Conservation (phyloP, 2,797 vertebrate species). For the Ctenosaura bakeri region DNA sequence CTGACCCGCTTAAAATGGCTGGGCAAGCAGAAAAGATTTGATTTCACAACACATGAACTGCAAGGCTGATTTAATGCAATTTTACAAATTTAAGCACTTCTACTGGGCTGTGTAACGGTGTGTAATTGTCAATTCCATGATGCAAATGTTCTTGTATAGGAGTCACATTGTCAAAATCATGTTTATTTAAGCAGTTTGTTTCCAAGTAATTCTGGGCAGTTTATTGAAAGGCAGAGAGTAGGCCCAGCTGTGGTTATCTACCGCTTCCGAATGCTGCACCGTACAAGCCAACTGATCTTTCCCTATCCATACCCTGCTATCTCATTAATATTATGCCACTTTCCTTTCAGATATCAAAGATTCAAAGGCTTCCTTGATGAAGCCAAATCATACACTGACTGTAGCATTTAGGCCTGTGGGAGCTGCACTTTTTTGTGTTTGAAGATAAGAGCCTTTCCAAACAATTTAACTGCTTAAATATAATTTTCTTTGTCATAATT, state of each 20-base stretch:
- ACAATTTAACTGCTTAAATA: not conserved
- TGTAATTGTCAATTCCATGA: not conserved
- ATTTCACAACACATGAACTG: not conserved
- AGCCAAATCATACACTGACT: conserved; percentile 4
- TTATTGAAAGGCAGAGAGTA: not conserved
- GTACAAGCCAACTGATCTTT: not conserved
- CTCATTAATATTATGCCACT: not conserved
- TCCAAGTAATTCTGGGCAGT: not conserved
- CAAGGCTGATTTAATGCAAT: not conserved
- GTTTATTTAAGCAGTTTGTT: not conserved
- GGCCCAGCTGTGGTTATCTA: not conserved
- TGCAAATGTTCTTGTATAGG: not conserved
- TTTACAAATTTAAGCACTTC: not conserved
- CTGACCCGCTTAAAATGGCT: not conserved
- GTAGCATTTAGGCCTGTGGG: conserved; percentile 16
- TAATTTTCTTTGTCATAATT: not conserved
- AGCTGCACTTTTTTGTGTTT: not conserved
- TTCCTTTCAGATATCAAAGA: conserved; percentile 2
- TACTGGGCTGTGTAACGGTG: not conserved
- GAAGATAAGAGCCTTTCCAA: conserved; percentile 29
- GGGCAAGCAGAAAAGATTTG: not conserved
- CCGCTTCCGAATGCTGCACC: not conserved
- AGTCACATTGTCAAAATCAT: not conserved
- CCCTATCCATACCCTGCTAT: not conserved
- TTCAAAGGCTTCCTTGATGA: not conserved